These are phyloP conservation scores for Odocoileus hemionus DNA, from an alignment of 2,113 vertebrate species.

Conservation along the genomic window DNA sequence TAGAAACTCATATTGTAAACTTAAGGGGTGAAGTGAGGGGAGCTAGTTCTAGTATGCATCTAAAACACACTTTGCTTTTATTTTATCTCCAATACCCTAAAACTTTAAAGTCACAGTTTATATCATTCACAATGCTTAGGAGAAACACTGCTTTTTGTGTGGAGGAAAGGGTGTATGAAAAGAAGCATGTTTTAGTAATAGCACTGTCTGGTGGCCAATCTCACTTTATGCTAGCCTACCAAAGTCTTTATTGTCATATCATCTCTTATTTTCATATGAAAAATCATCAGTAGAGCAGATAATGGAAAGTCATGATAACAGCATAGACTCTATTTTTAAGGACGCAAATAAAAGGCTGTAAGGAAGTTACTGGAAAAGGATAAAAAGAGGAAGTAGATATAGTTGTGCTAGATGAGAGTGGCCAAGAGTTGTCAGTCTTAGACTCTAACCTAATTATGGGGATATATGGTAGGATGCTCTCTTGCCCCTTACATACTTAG, in stretches of 20 bases:
- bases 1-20: not conserved
- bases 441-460: not conserved
- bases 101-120: not conserved
- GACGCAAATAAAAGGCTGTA: not conserved
- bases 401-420: not conserved
- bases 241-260: not conserved
- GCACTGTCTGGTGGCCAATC: not conserved
- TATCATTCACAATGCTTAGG: not conserved
- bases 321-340: not conserved
- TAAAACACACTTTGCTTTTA: not conserved
- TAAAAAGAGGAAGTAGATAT: not conserved
- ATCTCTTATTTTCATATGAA: not conserved
- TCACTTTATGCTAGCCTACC: not conserved
- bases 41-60: not conserved
- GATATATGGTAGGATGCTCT: not conserved
- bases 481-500: not conserved
- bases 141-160: not conserved
- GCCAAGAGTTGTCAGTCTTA: not conserved
- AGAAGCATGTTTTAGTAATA: not conserved
- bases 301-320: not conserved
- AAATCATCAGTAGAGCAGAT: not conserved
- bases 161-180: not conserved
- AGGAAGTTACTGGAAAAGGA: not conserved
- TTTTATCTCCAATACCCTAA: not conserved
- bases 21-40: not conserved